A percentile compares a stretch with the other conserved stretches of the same genome.
Conservation (phyloP, 1,140 invertebrate genomes). For the Lethrus apterus region DNA sequence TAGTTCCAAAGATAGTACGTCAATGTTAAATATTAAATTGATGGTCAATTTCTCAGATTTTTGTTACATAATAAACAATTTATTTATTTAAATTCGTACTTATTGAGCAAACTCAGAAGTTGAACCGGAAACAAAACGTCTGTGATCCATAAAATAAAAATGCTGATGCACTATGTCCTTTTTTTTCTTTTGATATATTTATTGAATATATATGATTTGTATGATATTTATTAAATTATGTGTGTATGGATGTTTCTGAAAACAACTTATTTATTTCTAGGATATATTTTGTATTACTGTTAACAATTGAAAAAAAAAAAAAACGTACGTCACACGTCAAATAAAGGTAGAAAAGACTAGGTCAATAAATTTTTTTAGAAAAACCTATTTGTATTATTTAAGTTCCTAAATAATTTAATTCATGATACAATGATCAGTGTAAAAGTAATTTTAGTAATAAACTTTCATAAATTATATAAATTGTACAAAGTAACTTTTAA, state of each 20-base stretch:
- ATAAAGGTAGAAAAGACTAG: slow-evolving; percentile 7
- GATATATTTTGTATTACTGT: slow-evolving; percentile 14
- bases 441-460: too few relatives aligned
- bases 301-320: slow-evolving; percentile 2
- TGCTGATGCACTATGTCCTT: neutral
- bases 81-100: too few relatives aligned
- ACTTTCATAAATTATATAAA: slow-evolving; percentile 14
- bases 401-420: neutral
- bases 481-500: slow-evolving; percentile 14
- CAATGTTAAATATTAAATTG: too few relatives aligned
- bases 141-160: neutral
- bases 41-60: too few relatives aligned
- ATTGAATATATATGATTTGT: neutral
- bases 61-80: too few relatives aligned
- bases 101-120: too few relatives aligned
- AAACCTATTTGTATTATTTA: neutral
- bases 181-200: neutral
- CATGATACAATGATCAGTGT: slow-evolving; percentile 6
- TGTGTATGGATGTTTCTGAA: neutral
- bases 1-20: too few relatives aligned
- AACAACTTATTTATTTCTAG: slow-evolving; percentile 4
- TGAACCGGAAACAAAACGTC: neutral
- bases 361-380: slow-evolving; percentile 6
- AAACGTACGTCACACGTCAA: slow-evolving; percentile 2
- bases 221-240: neutral